These are phyloP conservation scores for Porites lutea DNA, from an alignment of 64 coral and sea anemone genomes.

Conservation along the genomic window DNA sequence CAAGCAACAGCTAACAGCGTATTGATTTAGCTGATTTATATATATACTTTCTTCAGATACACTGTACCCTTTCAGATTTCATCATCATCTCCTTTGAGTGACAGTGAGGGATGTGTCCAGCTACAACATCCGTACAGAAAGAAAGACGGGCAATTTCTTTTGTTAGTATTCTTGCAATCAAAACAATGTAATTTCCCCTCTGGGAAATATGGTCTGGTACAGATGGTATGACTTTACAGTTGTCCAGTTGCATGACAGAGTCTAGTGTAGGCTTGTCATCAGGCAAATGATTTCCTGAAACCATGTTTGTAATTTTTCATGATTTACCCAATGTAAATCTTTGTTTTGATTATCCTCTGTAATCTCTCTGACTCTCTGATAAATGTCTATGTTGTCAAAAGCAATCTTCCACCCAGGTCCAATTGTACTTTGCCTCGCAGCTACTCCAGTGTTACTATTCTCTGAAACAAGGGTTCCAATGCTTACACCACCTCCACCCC, in stretches of 20 bases:
- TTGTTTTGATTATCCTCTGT: slow-evolving; percentile 76
- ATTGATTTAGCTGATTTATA: neutral
- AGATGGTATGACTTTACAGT: slow-evolving; percentile 43
- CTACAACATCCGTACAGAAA: slow-evolving; percentile 24
- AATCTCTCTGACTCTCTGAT: slow-evolving; percentile 64
- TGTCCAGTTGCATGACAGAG: slow-evolving; percentile 34
- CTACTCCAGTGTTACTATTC: neutral
- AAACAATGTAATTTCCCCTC: slow-evolving; percentile 41
- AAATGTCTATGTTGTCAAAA: slow-evolving; percentile 71
- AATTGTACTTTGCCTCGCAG: neutral
- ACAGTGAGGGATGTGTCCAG: slow-evolving; percentile 47
- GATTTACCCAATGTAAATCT: slow-evolving; percentile 62
- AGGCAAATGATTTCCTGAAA: slow-evolving; percentile 49
- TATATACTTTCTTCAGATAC: neutral
- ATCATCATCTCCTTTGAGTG: slow-evolving; percentile 8
- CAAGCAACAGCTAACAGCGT: neutral
- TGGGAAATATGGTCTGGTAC: slow-evolving; percentile 21
- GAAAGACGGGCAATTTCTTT: slow-evolving; percentile 35
- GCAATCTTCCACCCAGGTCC: slow-evolving; percentile 58
- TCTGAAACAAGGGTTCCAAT: neutral
- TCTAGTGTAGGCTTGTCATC: slow-evolving; percentile 35
- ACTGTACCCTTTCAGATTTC: slow-evolving; percentile 52
- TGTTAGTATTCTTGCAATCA: slow-evolving; percentile 55
- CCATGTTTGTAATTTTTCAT: slow-evolving; percentile 30
- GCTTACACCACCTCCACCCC: neutral